A percentile compares a stretch with the other conserved stretches of the same genome.
Evolutionary conservation across 2,888 invertebrate genomes (phyloP).

Genomic region (Aphodius sticticus): DNA sequence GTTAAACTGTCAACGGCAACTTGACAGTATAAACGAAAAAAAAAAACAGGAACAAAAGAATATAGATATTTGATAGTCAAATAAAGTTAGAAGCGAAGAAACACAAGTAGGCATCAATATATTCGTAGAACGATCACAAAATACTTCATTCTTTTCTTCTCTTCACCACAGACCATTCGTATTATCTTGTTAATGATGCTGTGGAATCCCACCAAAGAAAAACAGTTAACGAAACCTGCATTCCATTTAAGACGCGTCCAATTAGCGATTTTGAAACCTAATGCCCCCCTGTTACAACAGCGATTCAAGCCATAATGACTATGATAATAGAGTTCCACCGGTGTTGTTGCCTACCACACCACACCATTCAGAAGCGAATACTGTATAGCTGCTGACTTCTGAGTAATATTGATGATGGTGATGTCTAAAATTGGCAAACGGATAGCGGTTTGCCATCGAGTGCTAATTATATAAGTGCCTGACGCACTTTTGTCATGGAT

Average conservation of each 20-base stretch:
- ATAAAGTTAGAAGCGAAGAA: too few species aligned
- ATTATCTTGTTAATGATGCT: background rate
- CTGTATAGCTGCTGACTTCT: constrained; percentile 7
- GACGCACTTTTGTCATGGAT: background rate
- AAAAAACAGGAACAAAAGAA: too few species aligned
- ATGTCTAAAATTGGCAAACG: constrained; percentile 12
- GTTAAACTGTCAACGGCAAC: too few species aligned
- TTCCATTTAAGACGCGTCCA: background rate
- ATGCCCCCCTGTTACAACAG: background rate
- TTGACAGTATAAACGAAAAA: too few species aligned
- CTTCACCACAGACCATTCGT: background rate
- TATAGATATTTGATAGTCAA: too few species aligned
- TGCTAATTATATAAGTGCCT: background rate
- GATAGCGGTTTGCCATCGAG: background rate
- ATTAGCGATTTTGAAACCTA: constrained; percentile 23
- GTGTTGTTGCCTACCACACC: background rate
- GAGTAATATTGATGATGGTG: constrained; percentile 13
- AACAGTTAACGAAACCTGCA: constrained; percentile 18
- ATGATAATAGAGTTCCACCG: background rate
- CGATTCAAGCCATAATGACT: background rate
- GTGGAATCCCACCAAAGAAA: background rate
- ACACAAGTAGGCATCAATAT: too few species aligned
- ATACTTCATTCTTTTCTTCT: background rate
- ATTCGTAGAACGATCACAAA: too few species aligned
- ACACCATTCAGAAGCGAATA: background rate